Percentiles rank a stretch among this genome's conserved stretches.
phyloP scores from a whole-genome alignment of 2,113 vertebrate species.

The Percopsis transmontana region DNA sequence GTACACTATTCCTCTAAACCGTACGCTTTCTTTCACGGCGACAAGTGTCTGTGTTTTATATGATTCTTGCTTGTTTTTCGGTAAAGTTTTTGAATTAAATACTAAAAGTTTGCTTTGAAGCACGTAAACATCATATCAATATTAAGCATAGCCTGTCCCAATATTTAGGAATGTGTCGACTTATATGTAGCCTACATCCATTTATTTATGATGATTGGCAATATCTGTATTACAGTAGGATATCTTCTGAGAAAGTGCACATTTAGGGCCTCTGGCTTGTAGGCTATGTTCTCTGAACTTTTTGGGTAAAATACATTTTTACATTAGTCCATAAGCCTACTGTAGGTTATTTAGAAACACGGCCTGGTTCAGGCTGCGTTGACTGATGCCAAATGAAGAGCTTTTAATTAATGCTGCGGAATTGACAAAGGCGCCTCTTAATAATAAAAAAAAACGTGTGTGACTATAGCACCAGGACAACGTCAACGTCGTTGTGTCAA shows the following conservation, averaged over 20 bases:
- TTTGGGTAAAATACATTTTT: too few species aligned
- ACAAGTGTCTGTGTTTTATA: slow-evolving; percentile 7
- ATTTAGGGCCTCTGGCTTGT: too few species aligned
- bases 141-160: not conserved
- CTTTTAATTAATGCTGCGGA: slow-evolving; percentile 35
- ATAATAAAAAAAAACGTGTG: slow-evolving; percentile 12
- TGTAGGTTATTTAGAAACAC: too few species aligned
- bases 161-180: too few species aligned
- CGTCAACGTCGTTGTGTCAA: not conserved
- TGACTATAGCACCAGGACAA: not conserved
- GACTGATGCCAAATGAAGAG: slow-evolving; percentile 9
- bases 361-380: too few species aligned
- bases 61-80: not conserved
- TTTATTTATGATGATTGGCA: too few species aligned
- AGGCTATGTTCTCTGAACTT: too few species aligned
- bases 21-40: slow-evolving; percentile 24
- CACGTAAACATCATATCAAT: slow-evolving; percentile 33
- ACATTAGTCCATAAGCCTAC: too few species aligned
- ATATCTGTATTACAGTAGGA: too few species aligned
- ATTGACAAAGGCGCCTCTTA: slow-evolving; percentile 26
- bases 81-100: not conserved
- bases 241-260: too few species aligned
- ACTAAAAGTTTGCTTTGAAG: slow-evolving; percentile 8
- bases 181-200: too few species aligned
- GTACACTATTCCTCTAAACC: slow-evolving; percentile 61